Base-by-base conservation (phyloP, 2,113 vertebrate species). In the Limanda limanda region DNA sequence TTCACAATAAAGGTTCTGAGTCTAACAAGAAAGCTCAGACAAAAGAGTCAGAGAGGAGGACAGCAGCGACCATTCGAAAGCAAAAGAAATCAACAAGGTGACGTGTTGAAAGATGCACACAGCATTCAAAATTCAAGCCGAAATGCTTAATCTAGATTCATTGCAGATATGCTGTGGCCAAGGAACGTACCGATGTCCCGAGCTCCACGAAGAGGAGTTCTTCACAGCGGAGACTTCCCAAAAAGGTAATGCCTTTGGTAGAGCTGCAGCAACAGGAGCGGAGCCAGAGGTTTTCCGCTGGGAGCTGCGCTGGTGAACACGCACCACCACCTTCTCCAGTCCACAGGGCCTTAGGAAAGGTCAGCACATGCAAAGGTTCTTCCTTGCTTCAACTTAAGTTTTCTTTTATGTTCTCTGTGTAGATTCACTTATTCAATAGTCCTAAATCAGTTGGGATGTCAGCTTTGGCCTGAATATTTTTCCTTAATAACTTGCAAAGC, bases 301-400 rank as follows among this genome's bases (percentile, higher is more conserved):
- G 65, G 25, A 68, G 78, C 57, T 71, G 52, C 35, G 20, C 58
- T 35, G 66, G 20, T 37, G 69, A 74, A 68, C 57, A 48, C 52
- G 65, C 78, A 13, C 80, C 86, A 2, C 80, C 84, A 2, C 70
- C 86, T 1, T 95, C 94, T 63, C 89, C 93, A 0, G 37, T 96
- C 73, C 93, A 91, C 25, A 84, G 35, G 18, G 87, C 91, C 35
- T 79, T 95, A 55, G 92, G 90, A 87, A 91, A 95, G 95, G 95
- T 95, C 68, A 71, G 86, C 42, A 73, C 24, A 47, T 69, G 61
- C 27, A 56, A 42, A 6, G 13, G 1, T 57, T 57, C 24, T 66
- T 23, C 48, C 25, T 9, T 11, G 1, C 24, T 48, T 9, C 20
- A 18, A 5, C 20, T 57, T 3, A 61, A 4, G 23, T 31, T 48